A percentile compares a stretch with the other conserved stretches of the same genome.
Conservation (phyloP, 2,797 vertebrate genomes). For the Lepus oiostolus region DNA sequence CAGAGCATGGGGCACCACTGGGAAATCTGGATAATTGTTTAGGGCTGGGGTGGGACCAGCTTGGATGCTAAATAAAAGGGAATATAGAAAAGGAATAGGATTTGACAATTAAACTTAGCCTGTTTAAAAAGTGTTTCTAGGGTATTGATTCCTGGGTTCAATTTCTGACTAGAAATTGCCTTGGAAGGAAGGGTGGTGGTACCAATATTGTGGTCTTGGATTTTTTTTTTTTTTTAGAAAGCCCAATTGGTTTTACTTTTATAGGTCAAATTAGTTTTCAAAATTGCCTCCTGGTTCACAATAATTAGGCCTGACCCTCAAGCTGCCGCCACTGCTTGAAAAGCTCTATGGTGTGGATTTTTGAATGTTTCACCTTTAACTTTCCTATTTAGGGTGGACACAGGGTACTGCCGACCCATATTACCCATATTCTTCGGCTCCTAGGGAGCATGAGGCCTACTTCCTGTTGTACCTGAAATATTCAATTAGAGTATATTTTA, state of each 20-base stretch:
- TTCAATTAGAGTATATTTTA: slow-evolving; percentile 69
- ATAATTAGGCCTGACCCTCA: background rate
- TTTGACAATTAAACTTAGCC: slow-evolving; percentile 50
- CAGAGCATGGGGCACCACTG: background rate
- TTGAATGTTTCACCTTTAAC: slow-evolving; percentile 26
- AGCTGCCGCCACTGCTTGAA: background rate
- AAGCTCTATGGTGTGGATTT: slow-evolving; percentile 2
- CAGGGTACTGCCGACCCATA: background rate
- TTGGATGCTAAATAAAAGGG: background rate
- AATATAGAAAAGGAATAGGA: background rate
- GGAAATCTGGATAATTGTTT: slow-evolving; percentile 5
- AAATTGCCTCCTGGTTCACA: slow-evolving; percentile 8
- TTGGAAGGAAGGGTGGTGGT: background rate
- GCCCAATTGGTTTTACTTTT: slow-evolving; percentile 47
- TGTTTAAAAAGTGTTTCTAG: slow-evolving; percentile 66
- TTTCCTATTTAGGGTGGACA: slow-evolving; percentile 31
- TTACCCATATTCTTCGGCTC: slow-evolving; percentile 45
- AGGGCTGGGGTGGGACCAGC: background rate
- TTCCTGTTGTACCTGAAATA: slow-evolving; percentile 69
- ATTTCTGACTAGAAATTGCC: slow-evolving; percentile 65
- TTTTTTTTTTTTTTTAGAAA: background rate
- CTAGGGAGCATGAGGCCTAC: slow-evolving; percentile 75
- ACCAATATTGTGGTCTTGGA: background rate
- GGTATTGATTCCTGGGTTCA: slow-evolving; percentile 52
- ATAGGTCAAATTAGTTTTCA: slow-evolving; percentile 64